Percentiles rank a stretch among this genome's conserved stretches.
phyloP scores from a whole-genome alignment of 2,113 vertebrate genomes.

The Misgurnus mizolepis region DNA sequence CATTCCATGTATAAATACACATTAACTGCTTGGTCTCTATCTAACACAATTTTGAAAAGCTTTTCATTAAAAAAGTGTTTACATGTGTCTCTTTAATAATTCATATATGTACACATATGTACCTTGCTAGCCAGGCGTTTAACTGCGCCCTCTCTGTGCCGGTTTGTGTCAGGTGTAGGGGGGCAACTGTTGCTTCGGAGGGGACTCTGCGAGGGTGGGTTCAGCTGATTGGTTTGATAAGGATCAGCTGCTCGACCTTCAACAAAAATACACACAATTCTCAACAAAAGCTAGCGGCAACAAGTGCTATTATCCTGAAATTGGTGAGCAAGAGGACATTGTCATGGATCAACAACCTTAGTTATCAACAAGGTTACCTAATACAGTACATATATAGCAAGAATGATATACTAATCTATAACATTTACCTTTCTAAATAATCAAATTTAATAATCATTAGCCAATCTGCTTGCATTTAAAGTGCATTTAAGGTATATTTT shows the following conservation, averaged over 20 bases:
- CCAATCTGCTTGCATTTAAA: too few species aligned
- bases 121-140: constrained; percentile 90
- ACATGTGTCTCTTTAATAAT: neutral
- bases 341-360: too few species aligned
- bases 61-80: constrained; percentile 3
- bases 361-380: too few species aligned
- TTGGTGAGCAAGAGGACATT: neutral
- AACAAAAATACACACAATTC: constrained; percentile 37
- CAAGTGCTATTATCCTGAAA: neutral
- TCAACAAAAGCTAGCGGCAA: neutral
- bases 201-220: constrained; percentile 68
- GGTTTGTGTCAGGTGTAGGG: constrained; percentile 72
- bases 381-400: too few species aligned
- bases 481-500: too few species aligned
- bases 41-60: constrained; percentile 4
- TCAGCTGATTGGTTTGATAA: constrained; percentile 67
- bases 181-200: constrained; percentile 62
- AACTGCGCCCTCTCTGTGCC: constrained; percentile 77
- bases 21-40: neutral
- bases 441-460: too few species aligned
- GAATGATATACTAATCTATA: too few species aligned
- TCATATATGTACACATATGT: constrained; percentile 33
- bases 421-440: too few species aligned
- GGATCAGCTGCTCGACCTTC: constrained; percentile 81
- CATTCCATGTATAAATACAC: neutral